Conservation (phyloP, 2,888 invertebrate genomes). For the Drosophila tripunctata region DNA sequence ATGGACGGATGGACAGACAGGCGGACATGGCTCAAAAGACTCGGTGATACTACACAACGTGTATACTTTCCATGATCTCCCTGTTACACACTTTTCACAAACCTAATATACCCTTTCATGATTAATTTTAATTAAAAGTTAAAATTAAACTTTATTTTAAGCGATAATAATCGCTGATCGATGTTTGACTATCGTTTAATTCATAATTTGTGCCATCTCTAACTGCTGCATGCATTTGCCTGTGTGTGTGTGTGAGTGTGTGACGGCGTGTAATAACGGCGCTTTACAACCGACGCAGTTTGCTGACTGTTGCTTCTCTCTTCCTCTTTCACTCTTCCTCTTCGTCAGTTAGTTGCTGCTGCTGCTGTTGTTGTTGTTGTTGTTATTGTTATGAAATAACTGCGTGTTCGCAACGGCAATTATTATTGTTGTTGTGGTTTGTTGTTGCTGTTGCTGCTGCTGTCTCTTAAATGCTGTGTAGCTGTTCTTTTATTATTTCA, state of each 20-base stretch:
- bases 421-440: slow-evolving; percentile 60
- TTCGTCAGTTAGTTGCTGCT: slow-evolving; percentile 11
- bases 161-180: no score
- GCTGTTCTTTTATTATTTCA: slow-evolving; percentile 53
- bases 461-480: slow-evolving; percentile 21
- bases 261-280: slow-evolving; percentile 51
- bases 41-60: no score
- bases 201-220: no score
- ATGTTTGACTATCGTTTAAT: no score
- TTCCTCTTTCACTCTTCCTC: slow-evolving; percentile 7
- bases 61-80: no score
- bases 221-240: no score
- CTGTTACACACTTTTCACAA: no score
- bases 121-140: no score
- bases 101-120: no score
- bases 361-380: slow-evolving; percentile 34
- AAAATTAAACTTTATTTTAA: no score
- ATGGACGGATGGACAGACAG: no score
- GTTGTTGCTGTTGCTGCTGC: slow-evolving; percentile 41
- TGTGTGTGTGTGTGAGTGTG: background rate
- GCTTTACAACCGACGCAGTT: slow-evolving; percentile 59
- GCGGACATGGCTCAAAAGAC: no score
- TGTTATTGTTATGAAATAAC: slow-evolving; percentile 66
- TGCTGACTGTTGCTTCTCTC: slow-evolving; percentile 23
- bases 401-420: slow-evolving; percentile 55